phyloP scores from a whole-genome alignment of 1,140 invertebrate genomes.

The Anagrus nilaparvatae region DNA sequence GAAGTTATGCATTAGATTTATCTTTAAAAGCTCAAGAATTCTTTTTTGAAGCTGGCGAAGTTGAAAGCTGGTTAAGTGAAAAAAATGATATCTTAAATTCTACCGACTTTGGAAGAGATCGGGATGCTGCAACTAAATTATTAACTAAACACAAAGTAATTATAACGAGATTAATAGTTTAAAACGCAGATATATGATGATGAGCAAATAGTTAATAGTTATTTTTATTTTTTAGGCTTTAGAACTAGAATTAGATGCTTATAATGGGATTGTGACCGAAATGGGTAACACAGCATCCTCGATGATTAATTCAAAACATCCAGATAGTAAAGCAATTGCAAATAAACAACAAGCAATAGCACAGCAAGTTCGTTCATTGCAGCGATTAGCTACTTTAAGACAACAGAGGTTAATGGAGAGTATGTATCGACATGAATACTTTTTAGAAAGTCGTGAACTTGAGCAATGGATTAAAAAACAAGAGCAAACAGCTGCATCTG shows the following conservation, averaged over 20 bases:
- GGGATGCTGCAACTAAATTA: constrained; percentile 80
- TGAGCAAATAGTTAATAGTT: constrained; percentile 3
- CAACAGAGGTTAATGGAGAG: constrained; percentile 83
- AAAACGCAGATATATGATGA: neutral
- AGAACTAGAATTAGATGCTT: constrained; percentile 87
- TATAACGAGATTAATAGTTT: neutral
- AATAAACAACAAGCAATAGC: constrained; percentile 67
- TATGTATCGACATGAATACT: constrained; percentile 86
- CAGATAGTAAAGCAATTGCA: constrained; percentile 69
- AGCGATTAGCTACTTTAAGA: constrained; percentile 67
- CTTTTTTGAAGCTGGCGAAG: constrained; percentile 81
- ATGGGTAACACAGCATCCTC: constrained; percentile 78
- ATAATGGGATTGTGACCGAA: constrained; percentile 82
- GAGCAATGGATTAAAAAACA: constrained; percentile 94
- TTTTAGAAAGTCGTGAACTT: constrained; percentile 81
- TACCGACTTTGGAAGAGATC: constrained; percentile 77
- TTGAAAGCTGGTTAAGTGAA: constrained; percentile 87
- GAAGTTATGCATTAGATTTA: constrained; percentile 70
- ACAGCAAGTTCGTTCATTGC: constrained; percentile 70
- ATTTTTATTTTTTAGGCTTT: constrained; percentile 51
- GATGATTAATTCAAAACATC: constrained; percentile 66
- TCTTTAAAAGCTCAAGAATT: constrained; percentile 84
- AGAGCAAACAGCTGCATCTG: constrained; percentile 76
- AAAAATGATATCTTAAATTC: constrained; percentile 71
- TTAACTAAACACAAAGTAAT: constrained; percentile 83